Conservation (phyloP, 1,140 invertebrate genomes). For the Hyphantria cunea region DNA sequence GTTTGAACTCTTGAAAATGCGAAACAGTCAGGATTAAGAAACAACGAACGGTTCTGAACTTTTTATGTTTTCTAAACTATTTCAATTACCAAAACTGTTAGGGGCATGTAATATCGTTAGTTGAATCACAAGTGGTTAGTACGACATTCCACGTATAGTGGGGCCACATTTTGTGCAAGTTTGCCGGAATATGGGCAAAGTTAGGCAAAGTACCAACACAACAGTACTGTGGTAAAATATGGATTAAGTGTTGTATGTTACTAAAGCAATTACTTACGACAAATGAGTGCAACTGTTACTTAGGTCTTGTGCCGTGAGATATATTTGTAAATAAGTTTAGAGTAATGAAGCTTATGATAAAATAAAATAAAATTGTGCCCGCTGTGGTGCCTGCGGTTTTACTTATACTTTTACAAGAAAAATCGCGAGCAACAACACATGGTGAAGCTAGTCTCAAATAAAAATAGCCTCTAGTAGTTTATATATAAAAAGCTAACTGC, state of each 20-base stretch:
- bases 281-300: slow-evolving; percentile 11
- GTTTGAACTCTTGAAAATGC: too few species aligned
- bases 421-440: too few species aligned
- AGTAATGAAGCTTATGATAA: too few species aligned
- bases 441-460: too few species aligned
- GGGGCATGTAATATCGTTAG: slow-evolving; percentile 17
- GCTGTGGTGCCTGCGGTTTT: too few species aligned
- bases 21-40: too few species aligned
- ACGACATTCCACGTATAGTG: slow-evolving; percentile 14
- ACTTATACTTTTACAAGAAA: too few species aligned
- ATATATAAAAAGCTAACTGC: too few species aligned
- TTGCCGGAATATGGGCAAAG: slow-evolving; percentile 34
- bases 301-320: background rate
- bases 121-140: slow-evolving; percentile 24
- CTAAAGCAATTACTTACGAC: slow-evolving; percentile 24
- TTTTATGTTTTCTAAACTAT: background rate
- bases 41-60: too few species aligned
- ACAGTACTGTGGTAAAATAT: slow-evolving; percentile 18
- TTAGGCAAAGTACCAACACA: slow-evolving; percentile 18
- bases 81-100: slow-evolving; percentile 9
- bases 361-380: too few species aligned
- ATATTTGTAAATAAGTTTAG: too few species aligned
- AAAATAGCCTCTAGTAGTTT: too few species aligned
- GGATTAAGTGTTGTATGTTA: slow-evolving; percentile 17
- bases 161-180: slow-evolving; percentile 32